phyloP scores from a whole-genome alignment of 2,888 invertebrate species.

The Lampropteryx suffumata region DNA sequence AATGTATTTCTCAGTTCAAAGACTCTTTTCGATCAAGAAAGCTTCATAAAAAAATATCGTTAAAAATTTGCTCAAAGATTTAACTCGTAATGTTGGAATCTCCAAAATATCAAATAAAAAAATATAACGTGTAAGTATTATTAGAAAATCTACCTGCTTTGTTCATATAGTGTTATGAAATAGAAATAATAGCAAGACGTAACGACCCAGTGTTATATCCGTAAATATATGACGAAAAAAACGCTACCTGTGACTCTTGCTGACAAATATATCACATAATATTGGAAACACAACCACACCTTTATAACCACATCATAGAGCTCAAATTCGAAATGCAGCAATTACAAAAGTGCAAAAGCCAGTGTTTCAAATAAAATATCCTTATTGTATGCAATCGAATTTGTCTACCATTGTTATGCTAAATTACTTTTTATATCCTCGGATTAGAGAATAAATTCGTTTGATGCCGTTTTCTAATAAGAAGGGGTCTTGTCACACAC shows the following conservation, averaged over 20 bases:
- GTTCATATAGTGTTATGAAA: conserved; percentile 51
- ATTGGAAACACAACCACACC: conserved; percentile 6
- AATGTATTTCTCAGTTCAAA: too few relatives aligned
- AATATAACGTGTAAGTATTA: too few relatives aligned
- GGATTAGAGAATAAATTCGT: conserved; percentile 32
- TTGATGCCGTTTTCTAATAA: conserved; percentile 25
- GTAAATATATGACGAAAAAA: conserved; percentile 60
- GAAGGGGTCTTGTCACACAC: conserved; percentile 37
- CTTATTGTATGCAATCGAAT: conserved; percentile 44
- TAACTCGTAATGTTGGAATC: too few relatives aligned
- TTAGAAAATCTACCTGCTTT: conserved; percentile 50
- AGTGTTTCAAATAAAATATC: conserved; percentile 33
- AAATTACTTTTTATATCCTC: conserved; percentile 23
- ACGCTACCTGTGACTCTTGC: conserved; percentile 60
- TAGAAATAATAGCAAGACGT: conserved; percentile 58
- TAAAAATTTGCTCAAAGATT: too few relatives aligned
- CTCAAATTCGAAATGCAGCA: conserved; percentile 19
- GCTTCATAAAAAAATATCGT: too few relatives aligned
- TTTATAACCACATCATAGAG: conserved; percentile 19
- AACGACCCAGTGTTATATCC: conserved; percentile 62
- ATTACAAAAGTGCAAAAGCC: conserved; percentile 3
- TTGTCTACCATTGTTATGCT: conserved; percentile 25
- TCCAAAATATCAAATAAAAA: too few relatives aligned
- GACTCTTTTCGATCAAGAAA: too few relatives aligned
- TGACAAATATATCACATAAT: conserved; percentile 9